These are phyloP conservation scores for Melinaea marsaeus DNA, from an alignment of 2,888 invertebrate genomes.

Conservation along the genomic window DNA sequence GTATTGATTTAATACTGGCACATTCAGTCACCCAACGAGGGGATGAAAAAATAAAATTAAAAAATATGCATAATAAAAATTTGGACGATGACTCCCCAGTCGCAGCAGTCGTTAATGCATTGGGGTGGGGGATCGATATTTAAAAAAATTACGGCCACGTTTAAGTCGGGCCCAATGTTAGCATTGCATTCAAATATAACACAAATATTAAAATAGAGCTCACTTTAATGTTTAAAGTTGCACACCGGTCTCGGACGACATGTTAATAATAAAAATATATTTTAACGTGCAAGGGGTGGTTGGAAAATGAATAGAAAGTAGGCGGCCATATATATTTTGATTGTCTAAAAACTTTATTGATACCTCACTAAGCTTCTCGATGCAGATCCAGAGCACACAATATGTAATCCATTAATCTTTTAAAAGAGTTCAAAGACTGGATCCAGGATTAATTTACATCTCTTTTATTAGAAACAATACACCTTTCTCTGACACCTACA, in stretches of 20 bases:
- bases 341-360: no score
- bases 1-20: slow-evolving; percentile 65
- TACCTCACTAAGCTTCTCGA: no score
- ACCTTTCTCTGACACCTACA: no score
- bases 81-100: slow-evolving; percentile 65
- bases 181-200: slow-evolving; percentile 30
- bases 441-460: no score
- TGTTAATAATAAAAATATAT: no score
- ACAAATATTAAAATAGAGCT: neutral
- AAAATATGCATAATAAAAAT: slow-evolving; percentile 66
- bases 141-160: slow-evolving; percentile 53
- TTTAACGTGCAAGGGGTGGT: no score
- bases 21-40: slow-evolving; percentile 47
- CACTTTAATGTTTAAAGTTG: neutral
- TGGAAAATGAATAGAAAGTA: no score
- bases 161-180: slow-evolving; percentile 31
- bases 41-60: slow-evolving; percentile 70
- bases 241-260: neutral
- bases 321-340: no score
- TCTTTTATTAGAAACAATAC: no score
- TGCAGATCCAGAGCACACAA: no score
- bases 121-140: slow-evolving; percentile 61
- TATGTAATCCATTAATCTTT: no score
- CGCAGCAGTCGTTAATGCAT: slow-evolving; percentile 49
- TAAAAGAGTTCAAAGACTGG: no score